These are phyloP conservation scores for Sinocyclocheilus maitianheensis DNA, from an alignment of 2,113 vertebrate genomes.

Conservation along the genomic window DNA sequence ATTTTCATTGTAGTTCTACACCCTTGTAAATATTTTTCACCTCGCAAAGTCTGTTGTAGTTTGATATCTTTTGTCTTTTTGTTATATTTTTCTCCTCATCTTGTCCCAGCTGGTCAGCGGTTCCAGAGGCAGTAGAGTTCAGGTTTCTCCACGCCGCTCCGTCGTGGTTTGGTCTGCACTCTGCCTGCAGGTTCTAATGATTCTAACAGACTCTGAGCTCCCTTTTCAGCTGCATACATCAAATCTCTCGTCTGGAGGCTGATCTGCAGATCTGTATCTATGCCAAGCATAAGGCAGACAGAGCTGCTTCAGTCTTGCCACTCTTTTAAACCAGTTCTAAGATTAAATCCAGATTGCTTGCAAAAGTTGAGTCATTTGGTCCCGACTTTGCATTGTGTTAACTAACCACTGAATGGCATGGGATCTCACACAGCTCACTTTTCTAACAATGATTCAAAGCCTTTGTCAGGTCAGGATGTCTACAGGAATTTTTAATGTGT, in stretches of 20 bases:
- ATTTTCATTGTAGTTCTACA: not conserved
- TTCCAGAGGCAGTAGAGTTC: not conserved
- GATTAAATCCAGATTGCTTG: slow-evolving; percentile 53
- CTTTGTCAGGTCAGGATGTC: not conserved
- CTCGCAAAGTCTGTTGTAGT: not conserved
- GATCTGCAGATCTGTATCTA: slow-evolving; percentile 17
- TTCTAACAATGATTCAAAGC: slow-evolving; percentile 9
- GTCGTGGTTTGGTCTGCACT: slow-evolving; percentile 1
- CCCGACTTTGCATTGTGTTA: slow-evolving; percentile 8
- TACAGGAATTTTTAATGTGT: slow-evolving; percentile 13
- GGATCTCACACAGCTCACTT: slow-evolving; percentile 9
- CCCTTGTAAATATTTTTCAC: not conserved
- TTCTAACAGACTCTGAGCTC: slow-evolving; percentile 32
- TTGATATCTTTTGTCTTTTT: not conserved
- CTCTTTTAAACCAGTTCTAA: slow-evolving; percentile 15
- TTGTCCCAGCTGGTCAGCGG: slow-evolving; percentile 6
- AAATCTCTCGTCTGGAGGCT: not conserved
- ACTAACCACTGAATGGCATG: slow-evolving; percentile 26
- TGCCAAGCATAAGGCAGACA: slow-evolving; percentile 33
- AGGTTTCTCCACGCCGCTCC: not conserved
- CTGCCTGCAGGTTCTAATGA: slow-evolving; percentile 32
- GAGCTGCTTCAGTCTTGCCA: slow-evolving; percentile 20
- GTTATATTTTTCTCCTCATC: not conserved
- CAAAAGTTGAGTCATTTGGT: slow-evolving; percentile 41
- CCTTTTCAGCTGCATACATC: slow-evolving; percentile 7